phyloP scores from a whole-genome alignment of 2,888 invertebrate species.

The Norana najaformis region DNA sequence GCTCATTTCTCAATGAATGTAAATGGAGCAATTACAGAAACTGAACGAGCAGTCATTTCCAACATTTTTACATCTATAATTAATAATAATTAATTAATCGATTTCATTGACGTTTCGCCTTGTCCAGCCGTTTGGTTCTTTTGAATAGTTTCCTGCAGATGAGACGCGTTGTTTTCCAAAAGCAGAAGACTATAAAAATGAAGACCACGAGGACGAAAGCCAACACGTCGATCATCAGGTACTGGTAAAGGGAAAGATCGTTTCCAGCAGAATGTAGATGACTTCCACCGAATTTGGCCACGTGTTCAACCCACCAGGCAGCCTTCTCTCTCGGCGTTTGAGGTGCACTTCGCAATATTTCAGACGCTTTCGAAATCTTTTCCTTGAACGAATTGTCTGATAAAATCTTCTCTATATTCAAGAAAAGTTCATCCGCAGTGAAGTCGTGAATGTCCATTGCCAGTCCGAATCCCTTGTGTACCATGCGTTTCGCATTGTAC shows the following conservation, averaged over 20 bases:
- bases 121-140: neutral
- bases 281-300: conserved; percentile 29
- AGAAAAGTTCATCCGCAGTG: neutral
- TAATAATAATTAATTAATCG: neutral
- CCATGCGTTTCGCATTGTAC: conserved; percentile 30
- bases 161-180: conserved; percentile 3
- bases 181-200: neutral
- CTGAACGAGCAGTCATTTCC: no score
- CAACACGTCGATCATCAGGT: conserved; percentile 44
- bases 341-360: conserved; percentile 25
- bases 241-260: conserved; percentile 35
- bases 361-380: conserved; percentile 30
- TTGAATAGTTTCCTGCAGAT: neutral
- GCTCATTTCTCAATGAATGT: no score
- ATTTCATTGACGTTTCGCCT: conserved; percentile 5
- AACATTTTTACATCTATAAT: no score
- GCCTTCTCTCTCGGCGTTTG: conserved; percentile 27
- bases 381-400: conserved; percentile 24
- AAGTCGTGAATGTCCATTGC: conserved; percentile 23
- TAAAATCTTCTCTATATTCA: conserved; percentile 15
- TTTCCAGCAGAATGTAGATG: conserved; percentile 32
- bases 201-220: no score
- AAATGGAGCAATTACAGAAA: no score
- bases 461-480: conserved; percentile 28
- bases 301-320: conserved; percentile 38